phyloP scores from a whole-genome alignment of 2,113 vertebrate species.

The Merops nubicus region DNA sequence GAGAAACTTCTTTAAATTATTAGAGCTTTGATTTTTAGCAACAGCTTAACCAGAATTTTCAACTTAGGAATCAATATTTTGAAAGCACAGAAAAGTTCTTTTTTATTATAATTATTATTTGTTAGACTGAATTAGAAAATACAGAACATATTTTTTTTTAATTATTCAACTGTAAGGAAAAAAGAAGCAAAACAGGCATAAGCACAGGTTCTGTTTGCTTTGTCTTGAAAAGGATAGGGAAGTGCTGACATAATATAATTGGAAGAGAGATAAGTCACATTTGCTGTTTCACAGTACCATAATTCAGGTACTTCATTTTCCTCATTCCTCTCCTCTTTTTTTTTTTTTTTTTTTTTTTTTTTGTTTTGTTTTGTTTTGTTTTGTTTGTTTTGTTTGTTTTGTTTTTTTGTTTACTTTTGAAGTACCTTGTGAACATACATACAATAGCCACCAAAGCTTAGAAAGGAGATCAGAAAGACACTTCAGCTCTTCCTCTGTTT shows the following conservation, averaged over 20 bases:
- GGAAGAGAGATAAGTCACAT: background rate
- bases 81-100: background rate
- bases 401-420: background rate
- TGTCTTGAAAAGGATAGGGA: background rate
- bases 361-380: fast-evolving
- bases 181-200: background rate
- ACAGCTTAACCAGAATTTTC: background rate
- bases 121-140: background rate
- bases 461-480: background rate
- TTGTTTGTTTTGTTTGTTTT: no score
- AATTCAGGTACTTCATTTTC: background rate
- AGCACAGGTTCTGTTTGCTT: background rate
- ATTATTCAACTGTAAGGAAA: background rate
- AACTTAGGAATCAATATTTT: background rate
- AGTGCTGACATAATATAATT: background rate
- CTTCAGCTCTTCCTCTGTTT: background rate
- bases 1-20: background rate
- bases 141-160: background rate
- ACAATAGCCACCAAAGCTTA: background rate
- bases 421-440: background rate
- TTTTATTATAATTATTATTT: background rate
- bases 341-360: no score
- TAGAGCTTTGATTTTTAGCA: background rate
- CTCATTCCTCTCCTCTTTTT: fast-evolving
- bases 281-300: background rate